Evolutionary conservation across 2,888 invertebrate species (phyloP).

Genomic region (Patella caerulea): DNA sequence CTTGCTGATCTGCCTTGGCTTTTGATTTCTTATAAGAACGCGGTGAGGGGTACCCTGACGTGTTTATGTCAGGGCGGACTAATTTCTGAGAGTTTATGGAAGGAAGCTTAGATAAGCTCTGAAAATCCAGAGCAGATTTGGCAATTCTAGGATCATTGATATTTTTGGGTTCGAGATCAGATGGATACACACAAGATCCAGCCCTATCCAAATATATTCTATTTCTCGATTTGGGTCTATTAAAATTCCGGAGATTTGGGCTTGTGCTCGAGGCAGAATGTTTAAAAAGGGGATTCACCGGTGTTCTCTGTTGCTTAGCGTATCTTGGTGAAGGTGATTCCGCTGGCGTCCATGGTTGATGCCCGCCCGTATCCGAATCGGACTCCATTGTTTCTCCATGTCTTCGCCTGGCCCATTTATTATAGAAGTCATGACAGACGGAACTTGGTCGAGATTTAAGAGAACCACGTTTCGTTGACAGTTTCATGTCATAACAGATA

Average conservation of each 20-base stretch:
- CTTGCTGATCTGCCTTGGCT: not conserved
- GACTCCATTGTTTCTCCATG: not conserved
- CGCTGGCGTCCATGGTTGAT: not conserved
- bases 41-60: too few species aligned
- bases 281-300: not conserved
- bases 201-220: not conserved
- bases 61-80: not conserved
- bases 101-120: not conserved
- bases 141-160: not conserved
- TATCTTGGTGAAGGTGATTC: not conserved
- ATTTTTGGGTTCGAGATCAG: not conserved
- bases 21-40: not conserved
- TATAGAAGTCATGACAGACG: conserved; percentile 22
- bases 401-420: conserved; percentile 20
- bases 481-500: not conserved
- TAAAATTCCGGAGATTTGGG: not conserved
- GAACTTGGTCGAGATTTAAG: conserved; percentile 9
- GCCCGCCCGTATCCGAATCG: not conserved
- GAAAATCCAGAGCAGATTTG: not conserved
- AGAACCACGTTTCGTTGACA: not conserved
- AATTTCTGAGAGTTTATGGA: not conserved
- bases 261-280: too few species aligned
- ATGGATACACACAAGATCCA: not conserved
- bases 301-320: not conserved
- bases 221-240: not conserved